Evolutionary conservation across 2,113 vertebrate species (phyloP), one percentile per base, ranked within the genome.

Genomic region (Thryonomys swinderianus): DNA sequence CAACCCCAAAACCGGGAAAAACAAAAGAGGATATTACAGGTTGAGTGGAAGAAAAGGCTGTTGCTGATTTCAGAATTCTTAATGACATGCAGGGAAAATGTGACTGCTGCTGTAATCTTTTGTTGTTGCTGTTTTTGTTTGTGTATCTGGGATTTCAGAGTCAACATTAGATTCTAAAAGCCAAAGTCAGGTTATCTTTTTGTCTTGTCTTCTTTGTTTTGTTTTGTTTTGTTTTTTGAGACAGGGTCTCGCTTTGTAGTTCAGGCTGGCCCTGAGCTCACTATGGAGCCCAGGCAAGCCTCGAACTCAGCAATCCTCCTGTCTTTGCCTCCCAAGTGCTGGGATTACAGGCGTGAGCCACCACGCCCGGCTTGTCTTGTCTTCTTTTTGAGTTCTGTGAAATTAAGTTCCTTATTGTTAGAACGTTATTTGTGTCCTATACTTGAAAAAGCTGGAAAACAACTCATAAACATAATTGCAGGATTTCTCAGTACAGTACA

Each of bases 1-100:
- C 98, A 18, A 96, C 98, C 7, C 98, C 97, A 83, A 95, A 98
- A 34, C 97, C 98, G 82, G 97, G 98, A 66, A 96, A 96, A 32
- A 97, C 98, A 90, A 97, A 98, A 83, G 96, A 97, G 92, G 95
- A 96, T 80, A 37, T 11, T 74, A 87, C 96, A 0, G 96, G 97
- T 91, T 98, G 98, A 98, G 96, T 95, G 73, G 92, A 32, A 90
- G 97, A 51, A 97, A 69, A n/a, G 91, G 25, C 87, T 85, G 30
- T 82, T 97, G 91, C 30, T 30, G 12, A 32, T 32, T 64, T 64
- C 81, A 51, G 48, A 51, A 51, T 10, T 51, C 48, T 51, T 51
- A 51, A 51, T 51, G 48, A n/a, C n/a, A n/a, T n/a, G n/a, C n/a
- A n/a, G n/a, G n/a, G n/a, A n/a, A 51, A 51, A 51, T 51, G 48